Conservation (phyloP, 1,140 invertebrate species). For the Musca domestica region DNA sequence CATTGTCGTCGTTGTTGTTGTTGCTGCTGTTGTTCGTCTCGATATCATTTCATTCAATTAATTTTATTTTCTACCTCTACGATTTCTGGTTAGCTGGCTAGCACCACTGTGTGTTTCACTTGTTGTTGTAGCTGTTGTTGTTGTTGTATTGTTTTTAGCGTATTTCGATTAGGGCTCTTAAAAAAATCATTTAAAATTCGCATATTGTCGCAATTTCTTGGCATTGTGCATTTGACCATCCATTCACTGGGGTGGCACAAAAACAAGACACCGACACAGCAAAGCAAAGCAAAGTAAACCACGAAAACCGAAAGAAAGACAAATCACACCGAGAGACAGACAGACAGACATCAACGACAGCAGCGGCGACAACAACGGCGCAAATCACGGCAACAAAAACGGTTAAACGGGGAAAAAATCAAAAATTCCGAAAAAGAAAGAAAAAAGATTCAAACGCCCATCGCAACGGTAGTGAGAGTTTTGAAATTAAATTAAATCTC, state of each 20-base stretch:
- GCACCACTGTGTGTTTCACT: neutral
- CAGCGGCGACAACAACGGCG: no score
- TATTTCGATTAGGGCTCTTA: slow-evolving; percentile 14
- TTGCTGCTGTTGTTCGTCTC: neutral
- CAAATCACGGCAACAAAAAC: no score
- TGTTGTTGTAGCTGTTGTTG: slow-evolving; percentile 29
- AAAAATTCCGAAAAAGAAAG: no score
- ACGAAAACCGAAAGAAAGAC: no score
- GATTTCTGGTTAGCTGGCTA: neutral
- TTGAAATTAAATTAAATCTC: neutral
- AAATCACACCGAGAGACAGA: no score
- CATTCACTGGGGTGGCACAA: slow-evolving; percentile 16
- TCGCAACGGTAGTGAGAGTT: slow-evolving; percentile 6
- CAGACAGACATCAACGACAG: no score
- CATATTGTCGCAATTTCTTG: slow-evolving; percentile 52
- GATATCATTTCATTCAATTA: slow-evolving; percentile 21
- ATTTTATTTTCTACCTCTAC: neutral
- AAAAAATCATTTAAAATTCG: slow-evolving; percentile 46
- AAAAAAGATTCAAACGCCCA: no score
- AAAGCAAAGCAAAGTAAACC: no score
- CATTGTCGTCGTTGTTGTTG: neutral
- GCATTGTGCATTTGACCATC: slow-evolving; percentile 40
- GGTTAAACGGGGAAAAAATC: no score
- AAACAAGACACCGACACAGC: no score
- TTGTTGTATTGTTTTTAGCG: slow-evolving; percentile 25